Base-by-base conservation (phyloP, 2,888 invertebrate genomes). In the Yponomeuta evonymella region DNA sequence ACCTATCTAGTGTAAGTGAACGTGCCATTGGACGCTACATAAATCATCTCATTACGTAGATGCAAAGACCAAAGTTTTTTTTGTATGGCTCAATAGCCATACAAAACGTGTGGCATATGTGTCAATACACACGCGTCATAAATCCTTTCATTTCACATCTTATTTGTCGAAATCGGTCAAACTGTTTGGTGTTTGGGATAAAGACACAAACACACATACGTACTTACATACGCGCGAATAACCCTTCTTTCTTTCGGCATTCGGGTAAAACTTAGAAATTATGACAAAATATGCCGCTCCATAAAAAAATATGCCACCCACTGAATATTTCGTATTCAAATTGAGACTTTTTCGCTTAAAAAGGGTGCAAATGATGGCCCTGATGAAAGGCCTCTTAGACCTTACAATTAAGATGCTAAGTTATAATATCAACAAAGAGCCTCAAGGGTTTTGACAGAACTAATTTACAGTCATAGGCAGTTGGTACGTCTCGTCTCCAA, bases 331-430 rank as follows among this genome's bases (percentile, higher is more conserved):
- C 51, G 51, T 58, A 58, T 58, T 58, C 51, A 58, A 58, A 58
- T 15, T 58, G 51, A 12, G 51, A 65, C 33, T 65, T 65, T 65
- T 65, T 65, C 65, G 9, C 65, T 30, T 65, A 30, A 65, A 33
- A 29, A 63, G 33, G 33, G 65, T 33, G 65, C 30, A 65, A 65
- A 30, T 65, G 65, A 65, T 8, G 65, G 29, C 11, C 12, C 29
- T 29, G 33, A 30, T 65, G 33, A 65, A 65, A 33, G 1, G 33
- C 30, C 65, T 9, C 65, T 65, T 65, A 3, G 65, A 10, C 65
- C 65, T 11, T 29, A 33, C 65, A 65, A 65, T 65, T 65, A 65
- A 65, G 65, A 65, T 15, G 65, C 23, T 65, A 65, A 65, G 23
- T 65, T 65, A 65, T 65, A 65, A 65, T 33, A 65, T 29, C 12